Evolutionary conservation across 1,140 invertebrate species (phyloP), one percentile per base, ranked within the genome.

Genomic region (Kradibia gibbosae): DNA sequence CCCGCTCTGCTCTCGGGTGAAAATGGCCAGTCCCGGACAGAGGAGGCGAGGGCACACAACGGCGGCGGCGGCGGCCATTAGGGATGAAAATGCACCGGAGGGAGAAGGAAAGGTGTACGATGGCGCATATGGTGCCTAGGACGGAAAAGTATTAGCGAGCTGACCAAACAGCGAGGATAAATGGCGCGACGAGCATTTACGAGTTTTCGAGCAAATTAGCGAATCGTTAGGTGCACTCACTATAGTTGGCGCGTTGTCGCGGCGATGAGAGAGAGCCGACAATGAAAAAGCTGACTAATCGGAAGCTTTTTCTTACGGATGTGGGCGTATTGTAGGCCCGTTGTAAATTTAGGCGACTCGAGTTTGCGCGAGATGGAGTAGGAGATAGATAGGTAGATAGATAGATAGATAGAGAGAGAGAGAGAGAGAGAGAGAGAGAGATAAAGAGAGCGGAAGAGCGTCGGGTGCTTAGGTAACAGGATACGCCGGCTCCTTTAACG

Each of bases 361-460:
- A 75, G 34, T 31, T 31, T 8, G 62, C 79, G 78, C 77, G 80
- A 75, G 45, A 8, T 15, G 22, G 48, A 74, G 20, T 10, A 22
- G 39, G 53, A 74, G 48, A 74, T 0, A 75, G 36, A 55, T 50
- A 76, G 36, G 62, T 20, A 62, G 34, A 76, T 7, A 74, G 48
- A 53, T 4, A 55, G 53, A 57, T 17, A 57, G 73, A 75, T 48
- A 36, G 36, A 57, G 31, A 75, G 53, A 80, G 42, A 28, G 67
- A 82, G 70, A 84, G 83, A 81, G 81, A 85, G 83, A 79, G 86
- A n/a, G n/a, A n/a, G 85, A 79, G 31, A 34, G n/a, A 8, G 57
- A 62, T n/a, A 31, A 8, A n/a, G 50, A 17, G 22, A 48, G 45
- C 45, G 17, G n/a, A 20, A 34, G 42, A 15, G 39, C 78, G 77